These are phyloP conservation scores for Taeniopygia guttata DNA, from an alignment of 2,797 vertebrate genomes.

Conservation along the genomic window DNA sequence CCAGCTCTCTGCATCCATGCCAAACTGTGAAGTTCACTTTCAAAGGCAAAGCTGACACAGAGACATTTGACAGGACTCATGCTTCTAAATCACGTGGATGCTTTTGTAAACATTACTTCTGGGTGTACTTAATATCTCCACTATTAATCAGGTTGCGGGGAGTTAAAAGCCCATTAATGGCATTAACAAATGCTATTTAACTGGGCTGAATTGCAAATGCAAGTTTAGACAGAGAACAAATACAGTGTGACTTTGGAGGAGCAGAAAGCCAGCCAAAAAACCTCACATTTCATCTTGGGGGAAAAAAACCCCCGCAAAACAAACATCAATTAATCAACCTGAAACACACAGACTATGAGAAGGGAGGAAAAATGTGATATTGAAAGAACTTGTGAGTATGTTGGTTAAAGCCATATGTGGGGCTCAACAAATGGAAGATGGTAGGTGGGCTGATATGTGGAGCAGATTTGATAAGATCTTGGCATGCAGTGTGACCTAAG, in stretches of 20 bases:
- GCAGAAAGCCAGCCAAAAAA: not conserved
- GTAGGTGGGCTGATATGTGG: not conserved
- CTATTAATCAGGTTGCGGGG: constrained; percentile 56
- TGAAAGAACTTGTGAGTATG: not conserved
- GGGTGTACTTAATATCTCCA: constrained; percentile 56
- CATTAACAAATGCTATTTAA: constrained; percentile 61
- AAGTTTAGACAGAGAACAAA: constrained; percentile 59
- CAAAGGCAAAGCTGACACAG: constrained; percentile 44
- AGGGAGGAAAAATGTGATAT: not conserved
- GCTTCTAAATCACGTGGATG: constrained; percentile 56
- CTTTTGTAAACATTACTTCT: constrained; percentile 65
- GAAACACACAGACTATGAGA: not conserved
- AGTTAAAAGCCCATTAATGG: constrained; percentile 66
- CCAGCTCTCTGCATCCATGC: not conserved
- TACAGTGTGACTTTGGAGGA: constrained; percentile 52
- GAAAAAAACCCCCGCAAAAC: not conserved
- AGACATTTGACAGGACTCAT: constrained; percentile 60
- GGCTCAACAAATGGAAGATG: not conserved
- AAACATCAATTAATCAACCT: constrained; percentile 14
- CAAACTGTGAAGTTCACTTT: constrained; percentile 56
- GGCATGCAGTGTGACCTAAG: not conserved
- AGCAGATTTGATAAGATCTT: not conserved
- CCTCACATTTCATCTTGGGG: not conserved
- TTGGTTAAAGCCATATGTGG: not conserved
- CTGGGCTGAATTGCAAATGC: constrained; percentile 56